phyloP scores from a whole-genome alignment of 1,140 invertebrate genomes.

The Drosophila saltans region DNA sequence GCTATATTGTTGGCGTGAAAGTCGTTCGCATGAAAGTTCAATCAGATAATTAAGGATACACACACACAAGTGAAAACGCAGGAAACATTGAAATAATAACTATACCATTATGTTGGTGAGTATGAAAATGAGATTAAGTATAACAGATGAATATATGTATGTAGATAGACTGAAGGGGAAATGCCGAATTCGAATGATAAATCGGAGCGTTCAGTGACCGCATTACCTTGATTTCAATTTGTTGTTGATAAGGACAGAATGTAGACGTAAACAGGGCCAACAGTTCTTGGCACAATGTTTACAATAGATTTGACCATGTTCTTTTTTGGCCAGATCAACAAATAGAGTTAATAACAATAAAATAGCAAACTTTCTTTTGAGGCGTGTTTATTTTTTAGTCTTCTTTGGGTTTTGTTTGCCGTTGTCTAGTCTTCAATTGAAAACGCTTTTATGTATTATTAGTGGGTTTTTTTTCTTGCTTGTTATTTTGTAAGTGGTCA shows the following conservation, averaged over 20 bases:
- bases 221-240: conserved; percentile 35
- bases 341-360: background rate
- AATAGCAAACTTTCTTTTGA: conserved; percentile 68
- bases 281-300: conserved; percentile 53
- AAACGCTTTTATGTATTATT: conserved; percentile 9
- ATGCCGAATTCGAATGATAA: conserved; percentile 18
- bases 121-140: conserved; percentile 29
- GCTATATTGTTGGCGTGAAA: conserved; percentile 59
- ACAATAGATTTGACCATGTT: conserved; percentile 36
- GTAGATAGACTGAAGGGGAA: background rate
- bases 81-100: conserved; percentile 5
- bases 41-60: conserved; percentile 65
- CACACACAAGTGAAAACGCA: conserved; percentile 37
- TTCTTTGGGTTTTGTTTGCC: conserved; percentile 10
- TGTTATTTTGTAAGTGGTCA: conserved; percentile 26
- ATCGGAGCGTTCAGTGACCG: conserved; percentile 29
- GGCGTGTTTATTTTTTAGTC: conserved; percentile 50
- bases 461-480: background rate
- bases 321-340: conserved; percentile 24
- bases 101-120: conserved; percentile 15
- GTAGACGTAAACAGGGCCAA: conserved; percentile 47
- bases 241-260: conserved; percentile 39
- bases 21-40: conserved; percentile 59
- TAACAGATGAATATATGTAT: background rate
- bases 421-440: conserved; percentile 35